Evolutionary conservation across 1,140 invertebrate genomes (phyloP).

Genomic region (Drosophila murphyi): DNA sequence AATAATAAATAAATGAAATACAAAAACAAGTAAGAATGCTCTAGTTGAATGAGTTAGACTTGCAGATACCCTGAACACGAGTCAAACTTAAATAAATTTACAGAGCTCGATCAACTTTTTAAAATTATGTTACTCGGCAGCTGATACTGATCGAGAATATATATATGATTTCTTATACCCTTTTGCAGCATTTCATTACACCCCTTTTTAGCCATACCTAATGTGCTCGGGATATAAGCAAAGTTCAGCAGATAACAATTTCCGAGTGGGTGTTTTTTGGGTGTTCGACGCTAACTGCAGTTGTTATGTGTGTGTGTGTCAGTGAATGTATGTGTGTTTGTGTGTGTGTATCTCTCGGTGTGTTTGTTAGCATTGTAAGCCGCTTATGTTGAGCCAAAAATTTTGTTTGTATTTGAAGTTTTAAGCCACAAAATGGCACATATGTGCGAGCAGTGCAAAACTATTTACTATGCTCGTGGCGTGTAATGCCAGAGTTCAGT

Average conservation of each 20-base stretch:
- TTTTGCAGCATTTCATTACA: too few species aligned
- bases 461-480: background rate
- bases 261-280: background rate
- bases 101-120: too few species aligned
- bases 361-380: constrained; percentile 76
- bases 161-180: too few species aligned
- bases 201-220: too few species aligned
- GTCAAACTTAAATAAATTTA: too few species aligned
- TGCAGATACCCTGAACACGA: too few species aligned
- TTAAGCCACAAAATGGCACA: constrained; percentile 79
- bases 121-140: too few species aligned
- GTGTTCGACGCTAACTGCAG: constrained; percentile 12
- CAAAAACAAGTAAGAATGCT: constrained; percentile 62
- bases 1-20: constrained; percentile 61
- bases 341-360: constrained; percentile 15
- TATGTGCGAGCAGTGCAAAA: constrained; percentile 38
- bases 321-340: constrained; percentile 27
- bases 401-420: constrained; percentile 74
- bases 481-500: background rate
- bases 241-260: constrained; percentile 28
- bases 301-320: constrained; percentile 2
- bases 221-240: too few species aligned
- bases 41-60: too few species aligned
- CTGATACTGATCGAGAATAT: too few species aligned
- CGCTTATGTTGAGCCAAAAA: constrained; percentile 72